A percentile compares a stretch with the other conserved stretches of the same genome.
Evolutionary conservation across 2,888 invertebrate species (phyloP).

Genomic region (Apotomis turbidana): DNA sequence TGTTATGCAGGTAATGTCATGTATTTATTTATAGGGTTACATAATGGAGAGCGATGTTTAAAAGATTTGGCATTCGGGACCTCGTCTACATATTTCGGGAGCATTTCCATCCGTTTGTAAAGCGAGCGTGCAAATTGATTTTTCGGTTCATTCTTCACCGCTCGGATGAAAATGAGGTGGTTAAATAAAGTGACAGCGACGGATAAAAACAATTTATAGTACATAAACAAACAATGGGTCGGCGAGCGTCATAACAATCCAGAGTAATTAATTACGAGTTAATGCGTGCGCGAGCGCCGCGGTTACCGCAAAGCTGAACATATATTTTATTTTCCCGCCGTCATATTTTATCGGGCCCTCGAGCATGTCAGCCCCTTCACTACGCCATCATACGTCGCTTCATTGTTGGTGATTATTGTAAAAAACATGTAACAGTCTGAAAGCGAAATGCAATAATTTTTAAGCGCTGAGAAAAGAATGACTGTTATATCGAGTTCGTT

Average conservation of each 20-base stretch:
- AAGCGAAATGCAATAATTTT: conserved; percentile 39
- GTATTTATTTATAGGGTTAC: conserved; percentile 46
- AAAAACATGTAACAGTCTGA: conserved; percentile 8
- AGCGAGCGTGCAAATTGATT: conserved; percentile 23
- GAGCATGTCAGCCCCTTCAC: conserved; percentile 43
- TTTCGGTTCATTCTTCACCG: conserved; percentile 12
- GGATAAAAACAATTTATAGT: conserved; percentile 40
- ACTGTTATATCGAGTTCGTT: conserved; percentile 56
- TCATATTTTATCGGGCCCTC: conserved; percentile 51
- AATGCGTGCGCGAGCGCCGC: conserved; percentile 47
- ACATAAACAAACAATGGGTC: conserved; percentile 40
- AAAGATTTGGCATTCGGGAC: conserved; percentile 20
- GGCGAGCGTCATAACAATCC: conserved; percentile 38
- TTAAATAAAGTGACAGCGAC: conserved; percentile 38
- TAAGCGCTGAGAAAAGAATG: conserved; percentile 41
- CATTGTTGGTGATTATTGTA: conserved; percentile 31
- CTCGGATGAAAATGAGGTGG: conserved; percentile 33
- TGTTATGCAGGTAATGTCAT: conserved; percentile 36
- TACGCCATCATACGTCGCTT: conserved; percentile 36
- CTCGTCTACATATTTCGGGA: conserved; percentile 22
- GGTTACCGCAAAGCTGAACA: conserved; percentile 47
- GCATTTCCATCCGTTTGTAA: conserved; percentile 10
- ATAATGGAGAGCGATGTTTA: conserved; percentile 30
- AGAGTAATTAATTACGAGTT: conserved; percentile 51
- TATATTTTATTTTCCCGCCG: conserved; percentile 46